These are phyloP conservation scores for Zaprionus obscuricornis DNA, from an alignment of 2,888 invertebrate species.

Conservation along the genomic window DNA sequence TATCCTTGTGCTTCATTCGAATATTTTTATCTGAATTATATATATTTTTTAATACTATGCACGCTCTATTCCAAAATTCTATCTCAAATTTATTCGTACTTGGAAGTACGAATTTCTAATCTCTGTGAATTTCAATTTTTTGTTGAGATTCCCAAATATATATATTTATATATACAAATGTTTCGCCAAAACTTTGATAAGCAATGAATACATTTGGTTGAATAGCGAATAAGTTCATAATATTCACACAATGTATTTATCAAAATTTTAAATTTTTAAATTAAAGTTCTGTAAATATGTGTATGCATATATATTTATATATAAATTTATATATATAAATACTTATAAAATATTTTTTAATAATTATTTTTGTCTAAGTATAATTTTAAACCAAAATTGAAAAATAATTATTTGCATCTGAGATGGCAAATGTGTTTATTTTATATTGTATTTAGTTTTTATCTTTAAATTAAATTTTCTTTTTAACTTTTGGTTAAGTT, in stretches of 20 bases:
- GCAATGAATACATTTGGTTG: constrained; percentile 50
- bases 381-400: constrained; percentile 59
- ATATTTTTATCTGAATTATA: constrained; percentile 19
- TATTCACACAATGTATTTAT: constrained; percentile 65
- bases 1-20: constrained; percentile 35
- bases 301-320: constrained; percentile 14
- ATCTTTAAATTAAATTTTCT: constrained; percentile 44
- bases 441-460: constrained; percentile 8
- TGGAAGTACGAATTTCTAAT: constrained; percentile 1
- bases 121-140: constrained; percentile 62
- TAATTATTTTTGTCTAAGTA: constrained; percentile 50
- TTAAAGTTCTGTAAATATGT: constrained; percentile 63
- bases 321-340: constrained; percentile 39
- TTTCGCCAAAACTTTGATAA: constrained; percentile 55
- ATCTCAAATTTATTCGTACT: constrained; percentile 27
- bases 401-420: constrained; percentile 58
- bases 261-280: constrained; percentile 54
- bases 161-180: constrained; percentile 43
- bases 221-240: constrained; percentile 45
- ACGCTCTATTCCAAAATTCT: constrained; percentile 29
- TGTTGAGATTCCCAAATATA: too few species aligned
- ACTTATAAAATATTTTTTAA: constrained; percentile 28
- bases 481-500: constrained; percentile 35
- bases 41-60: constrained; percentile 18
- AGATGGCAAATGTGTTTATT: constrained; percentile 49